These are phyloP conservation scores for Machaerirhynchus nigripectus DNA, from an alignment of 2,113 vertebrate species.

Conservation along the genomic window DNA sequence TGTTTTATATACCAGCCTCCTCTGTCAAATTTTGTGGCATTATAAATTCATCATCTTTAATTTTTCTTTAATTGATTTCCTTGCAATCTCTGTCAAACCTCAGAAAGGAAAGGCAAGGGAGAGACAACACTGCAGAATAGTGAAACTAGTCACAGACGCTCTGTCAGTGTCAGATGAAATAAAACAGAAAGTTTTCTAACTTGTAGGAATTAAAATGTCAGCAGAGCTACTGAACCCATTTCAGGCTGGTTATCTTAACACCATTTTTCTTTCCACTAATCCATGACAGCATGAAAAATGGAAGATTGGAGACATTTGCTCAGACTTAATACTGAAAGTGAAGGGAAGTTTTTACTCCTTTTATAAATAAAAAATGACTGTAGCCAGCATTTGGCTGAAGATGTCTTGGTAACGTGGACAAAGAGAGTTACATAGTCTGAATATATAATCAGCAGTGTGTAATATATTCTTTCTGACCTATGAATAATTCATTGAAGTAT, in stretches of 20 bases:
- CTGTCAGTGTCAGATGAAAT: not conserved
- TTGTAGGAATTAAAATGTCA: not conserved
- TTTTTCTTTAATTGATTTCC: not conserved
- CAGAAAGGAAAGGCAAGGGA: not conserved
- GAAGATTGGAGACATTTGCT: not conserved
- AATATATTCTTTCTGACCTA: not conserved
- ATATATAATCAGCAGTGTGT: not conserved
- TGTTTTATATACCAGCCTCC: not conserved
- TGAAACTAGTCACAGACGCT: not conserved
- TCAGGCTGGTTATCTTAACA: not conserved
- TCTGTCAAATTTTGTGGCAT: not conserved
- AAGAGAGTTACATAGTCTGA: not conserved
- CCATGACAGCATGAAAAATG: not conserved
- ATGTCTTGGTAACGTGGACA: not conserved
- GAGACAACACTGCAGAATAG: not conserved
- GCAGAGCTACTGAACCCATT: not conserved
- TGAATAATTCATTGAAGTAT: not conserved
- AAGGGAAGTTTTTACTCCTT: not conserved
- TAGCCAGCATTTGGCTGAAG: not conserved
- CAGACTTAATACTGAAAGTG: not conserved
- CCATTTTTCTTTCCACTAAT: not conserved
- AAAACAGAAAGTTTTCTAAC: not conserved
- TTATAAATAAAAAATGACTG: not conserved
- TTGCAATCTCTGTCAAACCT: not conserved
- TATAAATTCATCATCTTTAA: not conserved